phyloP scores from a whole-genome alignment of 2,113 vertebrate species.

The Urocitellus parryii region DNA sequence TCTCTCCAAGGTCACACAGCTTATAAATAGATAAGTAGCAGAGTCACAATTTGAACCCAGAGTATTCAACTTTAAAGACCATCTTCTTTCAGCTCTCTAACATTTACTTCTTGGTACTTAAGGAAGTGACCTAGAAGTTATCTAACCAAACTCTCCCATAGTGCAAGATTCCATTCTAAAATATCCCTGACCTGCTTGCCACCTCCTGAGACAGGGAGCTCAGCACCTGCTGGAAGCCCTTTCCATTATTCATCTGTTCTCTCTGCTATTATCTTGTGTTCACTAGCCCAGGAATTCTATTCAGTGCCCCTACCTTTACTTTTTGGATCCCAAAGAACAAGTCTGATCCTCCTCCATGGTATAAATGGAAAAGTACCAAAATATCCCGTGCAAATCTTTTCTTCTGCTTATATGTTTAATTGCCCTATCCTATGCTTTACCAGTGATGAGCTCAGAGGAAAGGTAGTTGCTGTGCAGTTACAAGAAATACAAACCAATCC shows the following conservation, averaged over 20 bases:
- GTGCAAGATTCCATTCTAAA: neutral
- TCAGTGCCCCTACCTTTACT: neutral
- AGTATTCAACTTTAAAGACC: neutral
- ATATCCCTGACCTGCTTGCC: neutral
- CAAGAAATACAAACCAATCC: slow-evolving; percentile 11
- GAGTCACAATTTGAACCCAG: neutral
- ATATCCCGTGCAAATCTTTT: slow-evolving; percentile 6
- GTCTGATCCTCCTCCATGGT: neutral
- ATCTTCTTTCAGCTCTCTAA: slow-evolving; percentile 18
- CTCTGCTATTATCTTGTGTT: neutral
- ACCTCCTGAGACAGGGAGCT: neutral
- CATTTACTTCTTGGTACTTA: neutral
- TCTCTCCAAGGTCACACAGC: neutral
- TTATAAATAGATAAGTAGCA: neutral
- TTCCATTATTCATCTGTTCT: neutral
- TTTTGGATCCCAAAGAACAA: neutral
- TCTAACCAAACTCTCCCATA: neutral
- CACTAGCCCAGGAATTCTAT: neutral
- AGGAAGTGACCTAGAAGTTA: neutral
- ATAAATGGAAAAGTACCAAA: slow-evolving; percentile 44
- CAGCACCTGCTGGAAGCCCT: neutral
- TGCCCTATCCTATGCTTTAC: neutral
- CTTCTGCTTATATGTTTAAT: neutral
- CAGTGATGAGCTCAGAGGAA: neutral
- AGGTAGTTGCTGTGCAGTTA: neutral